Conservation (phyloP, 2,888 invertebrate species). For the Copidosoma aretas region DNA sequence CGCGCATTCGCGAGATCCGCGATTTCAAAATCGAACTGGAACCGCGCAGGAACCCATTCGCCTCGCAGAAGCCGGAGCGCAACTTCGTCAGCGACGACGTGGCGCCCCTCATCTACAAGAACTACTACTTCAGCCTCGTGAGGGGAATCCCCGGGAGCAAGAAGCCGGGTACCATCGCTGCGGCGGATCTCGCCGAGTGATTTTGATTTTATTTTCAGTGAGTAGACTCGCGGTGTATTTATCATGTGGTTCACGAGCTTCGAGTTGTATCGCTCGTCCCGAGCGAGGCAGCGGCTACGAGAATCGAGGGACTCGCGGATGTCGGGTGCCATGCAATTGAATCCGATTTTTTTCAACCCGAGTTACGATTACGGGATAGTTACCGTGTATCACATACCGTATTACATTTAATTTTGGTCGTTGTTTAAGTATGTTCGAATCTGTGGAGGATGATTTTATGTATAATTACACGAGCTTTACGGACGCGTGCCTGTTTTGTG, state of each 20-base stretch:
- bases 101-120: constrained; percentile 75
- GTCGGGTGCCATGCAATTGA: no score
- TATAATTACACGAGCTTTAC: neutral
- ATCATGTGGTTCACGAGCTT: no score
- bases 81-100: constrained; percentile 78
- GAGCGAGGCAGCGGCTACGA: no score
- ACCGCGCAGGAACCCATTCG: constrained; percentile 70
- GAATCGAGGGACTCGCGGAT: no score
- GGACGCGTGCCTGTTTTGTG: no score
- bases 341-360: no score
- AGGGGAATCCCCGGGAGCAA: constrained; percentile 23
- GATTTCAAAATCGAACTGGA: constrained; percentile 65
- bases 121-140: constrained; percentile 64
- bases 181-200: no score
- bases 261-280: no score
- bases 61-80: constrained; percentile 74
- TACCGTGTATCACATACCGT: no score
- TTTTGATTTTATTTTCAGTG: constrained; percentile 9
- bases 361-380: no score
- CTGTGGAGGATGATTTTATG: neutral
- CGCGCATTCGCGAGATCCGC: constrained; percentile 65
- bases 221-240: no score
- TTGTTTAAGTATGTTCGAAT: neutral
- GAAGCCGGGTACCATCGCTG: neutral
- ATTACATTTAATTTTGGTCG: no score